Evolutionary conservation across 2,888 invertebrate genomes (phyloP).

Genomic region (Acanthosepion lycidas): DNA sequence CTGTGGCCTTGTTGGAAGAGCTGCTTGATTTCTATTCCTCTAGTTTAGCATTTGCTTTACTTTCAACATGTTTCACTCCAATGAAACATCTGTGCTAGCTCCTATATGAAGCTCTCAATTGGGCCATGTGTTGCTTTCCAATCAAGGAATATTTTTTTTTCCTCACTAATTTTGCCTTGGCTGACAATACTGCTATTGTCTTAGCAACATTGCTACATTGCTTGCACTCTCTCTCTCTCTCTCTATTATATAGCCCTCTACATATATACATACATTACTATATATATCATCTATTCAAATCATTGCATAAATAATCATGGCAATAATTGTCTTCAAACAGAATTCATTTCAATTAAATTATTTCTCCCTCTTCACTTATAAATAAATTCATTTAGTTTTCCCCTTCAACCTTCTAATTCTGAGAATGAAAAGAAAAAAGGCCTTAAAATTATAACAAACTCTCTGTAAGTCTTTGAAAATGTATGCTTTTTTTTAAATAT

Average conservation of each 20-base stretch:
- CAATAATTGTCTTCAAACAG: slow-evolving; percentile 22
- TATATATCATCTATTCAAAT: not conserved
- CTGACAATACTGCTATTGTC: slow-evolving; percentile 3
- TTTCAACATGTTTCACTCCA: slow-evolving; percentile 33
- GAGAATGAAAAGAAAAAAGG: slow-evolving; percentile 33
- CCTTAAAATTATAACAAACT: slow-evolving; percentile 21
- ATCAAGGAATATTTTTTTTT: not conserved
- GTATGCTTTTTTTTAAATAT: not conserved
- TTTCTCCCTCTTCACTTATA: not conserved
- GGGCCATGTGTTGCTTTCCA: slow-evolving; percentile 33
- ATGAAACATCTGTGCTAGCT: not conserved
- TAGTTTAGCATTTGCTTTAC: slow-evolving; percentile 33
- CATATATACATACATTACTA: not conserved
- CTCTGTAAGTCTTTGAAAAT: not conserved
- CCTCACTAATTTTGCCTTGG: not conserved
- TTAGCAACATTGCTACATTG: not conserved
- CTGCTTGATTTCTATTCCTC: slow-evolving; percentile 33
- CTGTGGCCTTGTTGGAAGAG: not conserved
- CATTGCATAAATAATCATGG: not conserved
- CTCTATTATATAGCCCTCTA: not conserved
- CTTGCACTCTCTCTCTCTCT: not conserved
- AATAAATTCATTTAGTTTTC: slow-evolving; percentile 15
- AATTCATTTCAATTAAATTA: not conserved
- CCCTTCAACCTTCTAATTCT: not conserved
- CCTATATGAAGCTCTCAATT: not conserved